Base-by-base conservation (phyloP, 1,140 invertebrate genomes). In the Drosophila ficusphila region DNA sequence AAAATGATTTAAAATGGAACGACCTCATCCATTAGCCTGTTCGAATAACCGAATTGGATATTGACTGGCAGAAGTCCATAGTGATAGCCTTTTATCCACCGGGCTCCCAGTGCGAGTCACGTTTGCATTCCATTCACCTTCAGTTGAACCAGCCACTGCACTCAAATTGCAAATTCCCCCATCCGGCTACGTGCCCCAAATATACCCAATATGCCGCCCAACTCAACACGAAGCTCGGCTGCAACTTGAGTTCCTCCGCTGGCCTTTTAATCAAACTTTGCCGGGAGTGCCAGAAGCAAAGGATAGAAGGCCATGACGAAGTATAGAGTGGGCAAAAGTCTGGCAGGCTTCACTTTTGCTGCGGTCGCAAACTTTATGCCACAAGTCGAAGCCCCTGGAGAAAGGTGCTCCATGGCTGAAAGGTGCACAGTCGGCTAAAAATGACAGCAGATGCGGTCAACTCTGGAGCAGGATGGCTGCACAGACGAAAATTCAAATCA, bases 191-290 rank as follows among this genome's bases (percentile, higher is more conserved):
- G 53, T 70, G 65, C 27, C 33, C 11, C 14, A 71, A 71, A 71
- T 44, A 57, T 34, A 51, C 36, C 68, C 67, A 70, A 60, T 71
- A 42, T 70, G 18, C 46, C 19, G 19, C 19, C 54, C 16, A 16
- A 19, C 18, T 33, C 41, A 14, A 57, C 9, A 29, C 52, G 31
- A 31, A n/a, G 33, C 25, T 51, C 6, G 12, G 46, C 11, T 70
- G 51, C 49, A 56, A 25, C 31, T 27, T 25, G 19, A 56, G 61
- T 29, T 60, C 5, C 54, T 64, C 41, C 8, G 36, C 16, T 52
- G 36, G 48, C 60, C 51, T 72, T 81, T 57, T 81, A 72, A 76
- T 76, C 67, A 79, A 79, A 74, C 71, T 79, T 60, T 33, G 39
- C 48, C 52, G 25, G 36, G 27, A 25, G 29, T 5, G 21, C 11